These are phyloP conservation scores for Rhinoptilus africanus DNA, from an alignment of 2,113 vertebrate species.

Conservation along the genomic window DNA sequence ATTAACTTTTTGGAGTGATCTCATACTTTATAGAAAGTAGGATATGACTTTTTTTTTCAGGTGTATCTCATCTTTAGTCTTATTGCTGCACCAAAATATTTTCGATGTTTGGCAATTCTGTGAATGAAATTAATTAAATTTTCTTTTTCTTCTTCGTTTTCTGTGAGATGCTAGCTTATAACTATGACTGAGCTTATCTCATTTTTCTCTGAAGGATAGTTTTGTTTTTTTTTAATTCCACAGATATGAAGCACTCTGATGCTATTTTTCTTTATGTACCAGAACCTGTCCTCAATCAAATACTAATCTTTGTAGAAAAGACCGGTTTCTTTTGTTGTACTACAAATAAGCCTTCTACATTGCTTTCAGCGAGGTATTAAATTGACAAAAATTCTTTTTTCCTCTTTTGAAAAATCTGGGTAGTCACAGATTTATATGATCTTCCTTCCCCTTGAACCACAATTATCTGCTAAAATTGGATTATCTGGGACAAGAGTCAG, in stretches of 20 bases:
- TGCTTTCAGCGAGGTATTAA: not conserved
- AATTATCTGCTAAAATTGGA: not conserved
- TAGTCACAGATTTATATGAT: not conserved
- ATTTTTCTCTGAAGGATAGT: not conserved
- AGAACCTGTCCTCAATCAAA: not conserved
- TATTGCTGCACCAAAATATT: not conserved
- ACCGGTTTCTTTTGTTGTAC: not conserved
- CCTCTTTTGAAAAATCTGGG: not conserved
- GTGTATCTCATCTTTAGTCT: not conserved
- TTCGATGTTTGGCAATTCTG: not conserved
- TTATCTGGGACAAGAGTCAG: not conserved
- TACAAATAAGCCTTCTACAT: not conserved
- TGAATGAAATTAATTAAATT: not conserved
- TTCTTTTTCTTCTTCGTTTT: not conserved
- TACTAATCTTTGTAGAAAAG: not conserved
- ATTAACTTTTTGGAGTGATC: not conserved
- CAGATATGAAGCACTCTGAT: not conserved
- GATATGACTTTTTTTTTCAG: not conserved
- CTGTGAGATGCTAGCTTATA: not conserved
- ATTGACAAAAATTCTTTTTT: not conserved
- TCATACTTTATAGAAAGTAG: not conserved
- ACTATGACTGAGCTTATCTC: not conserved
- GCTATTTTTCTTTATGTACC: not conserved
- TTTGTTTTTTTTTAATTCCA: not conserved
- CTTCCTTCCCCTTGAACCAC: not conserved